Percentiles rank a stretch among this genome's conserved stretches.
Conservation (phyloP, 2,113 vertebrate genomes). For the Dasyurus viverrinus region DNA sequence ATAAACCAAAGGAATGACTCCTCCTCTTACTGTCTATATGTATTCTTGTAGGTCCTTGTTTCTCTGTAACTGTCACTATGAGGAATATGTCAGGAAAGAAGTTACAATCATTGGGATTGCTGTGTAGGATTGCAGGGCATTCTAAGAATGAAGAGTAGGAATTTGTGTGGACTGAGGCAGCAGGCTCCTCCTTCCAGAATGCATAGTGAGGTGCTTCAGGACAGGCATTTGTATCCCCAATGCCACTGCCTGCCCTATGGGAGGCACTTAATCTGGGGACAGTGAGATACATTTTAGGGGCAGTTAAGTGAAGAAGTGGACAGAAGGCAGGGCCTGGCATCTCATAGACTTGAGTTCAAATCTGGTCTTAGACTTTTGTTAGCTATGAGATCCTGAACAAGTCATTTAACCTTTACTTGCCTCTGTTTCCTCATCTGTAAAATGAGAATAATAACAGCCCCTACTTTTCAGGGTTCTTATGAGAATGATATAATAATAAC, state of each 20-base stretch:
- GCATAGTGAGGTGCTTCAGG: background rate
- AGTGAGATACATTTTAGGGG: background rate
- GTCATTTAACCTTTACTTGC: background rate
- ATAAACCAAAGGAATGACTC: background rate
- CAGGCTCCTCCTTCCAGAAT: background rate
- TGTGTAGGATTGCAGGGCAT: background rate
- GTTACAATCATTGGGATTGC: background rate
- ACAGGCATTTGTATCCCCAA: background rate
- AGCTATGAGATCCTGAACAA: background rate
- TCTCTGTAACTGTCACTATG: background rate
- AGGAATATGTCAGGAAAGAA: background rate
- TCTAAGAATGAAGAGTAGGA: background rate
- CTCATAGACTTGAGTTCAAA: background rate
- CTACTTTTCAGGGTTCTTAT: too few relatives aligned
- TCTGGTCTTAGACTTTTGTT: background rate
- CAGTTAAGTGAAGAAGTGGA: background rate
- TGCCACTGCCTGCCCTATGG: background rate
- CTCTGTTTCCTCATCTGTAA: background rate
- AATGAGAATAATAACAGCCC: background rate
- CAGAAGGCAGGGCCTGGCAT: too few relatives aligned
- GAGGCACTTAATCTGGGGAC: background rate
- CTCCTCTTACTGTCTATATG: background rate
- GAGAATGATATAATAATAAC: background rate
- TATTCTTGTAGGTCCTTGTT: background rate
- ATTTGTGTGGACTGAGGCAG: background rate